Evolutionary conservation across 1,140 invertebrate species (phyloP).

Genomic region (Drosophila orena): DNA sequence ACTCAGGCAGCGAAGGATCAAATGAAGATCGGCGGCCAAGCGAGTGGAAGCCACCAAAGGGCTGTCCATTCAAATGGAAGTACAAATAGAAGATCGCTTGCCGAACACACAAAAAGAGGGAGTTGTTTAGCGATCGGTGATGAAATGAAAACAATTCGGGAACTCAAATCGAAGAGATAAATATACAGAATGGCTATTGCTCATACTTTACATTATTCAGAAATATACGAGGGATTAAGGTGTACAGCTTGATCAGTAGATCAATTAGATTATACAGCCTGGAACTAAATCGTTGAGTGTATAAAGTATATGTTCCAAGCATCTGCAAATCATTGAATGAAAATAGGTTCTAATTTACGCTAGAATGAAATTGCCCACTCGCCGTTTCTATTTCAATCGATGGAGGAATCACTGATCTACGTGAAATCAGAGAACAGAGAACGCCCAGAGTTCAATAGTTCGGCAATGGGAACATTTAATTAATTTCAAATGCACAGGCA

Average conservation of each 20-base stretch:
- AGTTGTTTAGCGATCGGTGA: slow-evolving; percentile 8
- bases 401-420: neutral
- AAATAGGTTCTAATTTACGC: neutral
- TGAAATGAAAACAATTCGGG: slow-evolving; percentile 20
- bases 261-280: no score
- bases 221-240: no score
- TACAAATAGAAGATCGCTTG: slow-evolving; percentile 27
- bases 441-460: neutral
- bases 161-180: neutral
- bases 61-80: slow-evolving; percentile 3
- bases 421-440: neutral
- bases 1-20: slow-evolving; percentile 38
- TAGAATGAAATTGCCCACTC: neutral
- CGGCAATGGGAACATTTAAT: slow-evolving; percentile 10
- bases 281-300: no score
- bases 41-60: slow-evolving; percentile 38
- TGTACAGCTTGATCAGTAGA: no score
- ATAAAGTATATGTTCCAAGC: no score
- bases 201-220: no score
- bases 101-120: slow-evolving; percentile 5
- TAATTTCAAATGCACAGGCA: slow-evolving; percentile 5
- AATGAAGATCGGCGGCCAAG: slow-evolving; percentile 36
- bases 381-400: no score
- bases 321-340: neutral
- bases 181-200: neutral